Evolutionary conservation across 2,113 vertebrate species (phyloP), one percentile per base, ranked within the genome.

Genomic region (Onychostoma macrolepis): DNA sequence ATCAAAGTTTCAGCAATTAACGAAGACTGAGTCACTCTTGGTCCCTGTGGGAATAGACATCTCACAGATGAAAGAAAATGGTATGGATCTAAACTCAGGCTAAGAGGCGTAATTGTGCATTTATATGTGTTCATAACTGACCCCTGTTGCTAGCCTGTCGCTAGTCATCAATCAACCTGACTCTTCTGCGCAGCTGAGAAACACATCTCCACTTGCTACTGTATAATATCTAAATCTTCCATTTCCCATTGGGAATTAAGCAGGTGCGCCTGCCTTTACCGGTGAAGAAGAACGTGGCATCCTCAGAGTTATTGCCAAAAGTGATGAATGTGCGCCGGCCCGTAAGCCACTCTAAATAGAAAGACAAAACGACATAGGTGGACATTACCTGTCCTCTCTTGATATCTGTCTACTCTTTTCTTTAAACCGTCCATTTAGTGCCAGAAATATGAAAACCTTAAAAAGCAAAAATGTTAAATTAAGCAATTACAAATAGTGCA

Each of bases 1-100:
- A 90, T 90, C 87, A 87, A 87, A 87, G 85, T 88, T 85, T 41
- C 61, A 11, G 77, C 85, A 90, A 90, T 90, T 90, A 87, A 87
- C 3, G 33, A 43, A 50, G 53, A 87, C 76, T 82, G 78, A 88
- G 82, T 82, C 28, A 78, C 45, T 72, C 85, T 30, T 43, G 69
- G 79, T 89, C 48, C 89, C 81, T 61, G 24, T 8, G 63, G 77
- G 87, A 88, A 77, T 38, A 75, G 77, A 69, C 58, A 58, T 86
- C 53, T 86, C 77, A 61, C 87, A 71, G 81, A 88, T 88, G 69
- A 90, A 90, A 88, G 77, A 48, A 53, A 85, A 82, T 69, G 58
- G 71, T 85, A 83, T 86, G 87, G 85, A 87, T 87, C 85, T 87
- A 63, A 87, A 88, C 83, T 74, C n/a, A 0, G 80, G 33, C 69